These are phyloP conservation scores for Cebus imitator DNA, from an alignment of 2,113 vertebrate species.

Conservation along the genomic window DNA sequence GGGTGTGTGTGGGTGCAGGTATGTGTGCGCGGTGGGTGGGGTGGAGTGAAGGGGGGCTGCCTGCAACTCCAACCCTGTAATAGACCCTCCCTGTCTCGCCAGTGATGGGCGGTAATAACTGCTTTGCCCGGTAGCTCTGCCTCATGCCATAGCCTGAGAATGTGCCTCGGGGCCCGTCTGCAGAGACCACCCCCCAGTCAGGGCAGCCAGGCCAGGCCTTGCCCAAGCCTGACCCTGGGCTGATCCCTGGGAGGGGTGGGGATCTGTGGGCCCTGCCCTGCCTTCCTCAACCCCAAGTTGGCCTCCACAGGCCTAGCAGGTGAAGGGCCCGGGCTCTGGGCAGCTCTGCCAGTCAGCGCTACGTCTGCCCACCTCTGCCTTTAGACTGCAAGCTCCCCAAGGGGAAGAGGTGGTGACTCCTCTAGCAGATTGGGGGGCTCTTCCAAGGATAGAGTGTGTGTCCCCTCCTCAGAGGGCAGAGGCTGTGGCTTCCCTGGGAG, in stretches of 20 bases:
- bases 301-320: not conserved
- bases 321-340: not conserved
- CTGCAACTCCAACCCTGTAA: slow-evolving; percentile 25
- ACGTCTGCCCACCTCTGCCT: not conserved
- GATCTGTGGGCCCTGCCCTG: not conserved
- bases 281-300: not conserved
- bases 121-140: slow-evolving; percentile 14
- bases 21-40: not conserved
- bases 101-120: not conserved
- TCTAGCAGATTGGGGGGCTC: not conserved
- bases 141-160: slow-evolving; percentile 33
- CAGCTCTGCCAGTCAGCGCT: not conserved
- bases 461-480: not conserved
- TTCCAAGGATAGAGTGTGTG: not conserved
- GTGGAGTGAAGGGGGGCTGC: not conserved
- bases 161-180: not conserved
- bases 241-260: not conserved
- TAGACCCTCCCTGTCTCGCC: slow-evolving; percentile 28
- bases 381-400: not conserved
- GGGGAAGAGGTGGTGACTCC: not conserved
- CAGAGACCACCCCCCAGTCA: not conserved
- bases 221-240: slow-evolving; percentile 4
- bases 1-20: not conserved
- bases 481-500: not conserved
- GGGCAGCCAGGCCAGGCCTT: too few species aligned